phyloP scores from a whole-genome alignment of 53 echinoderm and acorn worm species.

The Temnopleurus reevesii region DNA sequence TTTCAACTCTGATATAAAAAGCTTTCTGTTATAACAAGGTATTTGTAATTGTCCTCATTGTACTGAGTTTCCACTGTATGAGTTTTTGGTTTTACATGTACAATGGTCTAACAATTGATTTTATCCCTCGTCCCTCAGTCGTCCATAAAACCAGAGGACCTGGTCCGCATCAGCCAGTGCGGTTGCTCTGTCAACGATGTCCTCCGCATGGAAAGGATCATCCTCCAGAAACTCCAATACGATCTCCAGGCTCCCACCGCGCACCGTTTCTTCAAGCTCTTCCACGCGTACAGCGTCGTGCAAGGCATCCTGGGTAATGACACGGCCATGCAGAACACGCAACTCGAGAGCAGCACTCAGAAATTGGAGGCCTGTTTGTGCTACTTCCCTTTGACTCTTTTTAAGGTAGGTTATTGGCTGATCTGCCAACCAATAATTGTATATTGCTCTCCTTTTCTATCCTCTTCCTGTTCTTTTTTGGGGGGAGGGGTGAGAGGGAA shows the following conservation, averaged over 20 bases:
- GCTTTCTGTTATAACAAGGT: no score
- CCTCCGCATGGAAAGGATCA: constrained; percentile 90
- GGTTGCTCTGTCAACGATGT: constrained; percentile 79
- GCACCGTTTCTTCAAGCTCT: constrained; percentile 84
- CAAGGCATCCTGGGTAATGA: constrained; percentile 64
- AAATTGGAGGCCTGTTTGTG: constrained; percentile 90
- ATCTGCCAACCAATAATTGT: no score
- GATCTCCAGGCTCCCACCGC: constrained; percentile 82
- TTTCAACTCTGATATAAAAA: no score
- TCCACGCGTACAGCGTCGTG: constrained; percentile 80
- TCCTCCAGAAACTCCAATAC: constrained; percentile 75
- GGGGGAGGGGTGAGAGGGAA: no score
- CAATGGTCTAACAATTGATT: no score
- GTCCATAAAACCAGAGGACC: constrained; percentile 73
- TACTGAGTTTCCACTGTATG: no score
- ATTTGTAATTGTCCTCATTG: no score
- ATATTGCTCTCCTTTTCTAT: no score
- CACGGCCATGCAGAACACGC: constrained; percentile 59
- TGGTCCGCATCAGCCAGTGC: constrained; percentile 94
- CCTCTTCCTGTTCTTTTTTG: no score
- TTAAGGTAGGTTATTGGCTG: constrained; percentile 69
- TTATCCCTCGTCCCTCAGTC: neutral
- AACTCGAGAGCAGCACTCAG: constrained; percentile 68
- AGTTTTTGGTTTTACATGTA: no score
- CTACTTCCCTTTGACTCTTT: constrained; percentile 79